Evolutionary conservation across 2,888 invertebrate species (phyloP).

Genomic region (Phorcus lineatus): DNA sequence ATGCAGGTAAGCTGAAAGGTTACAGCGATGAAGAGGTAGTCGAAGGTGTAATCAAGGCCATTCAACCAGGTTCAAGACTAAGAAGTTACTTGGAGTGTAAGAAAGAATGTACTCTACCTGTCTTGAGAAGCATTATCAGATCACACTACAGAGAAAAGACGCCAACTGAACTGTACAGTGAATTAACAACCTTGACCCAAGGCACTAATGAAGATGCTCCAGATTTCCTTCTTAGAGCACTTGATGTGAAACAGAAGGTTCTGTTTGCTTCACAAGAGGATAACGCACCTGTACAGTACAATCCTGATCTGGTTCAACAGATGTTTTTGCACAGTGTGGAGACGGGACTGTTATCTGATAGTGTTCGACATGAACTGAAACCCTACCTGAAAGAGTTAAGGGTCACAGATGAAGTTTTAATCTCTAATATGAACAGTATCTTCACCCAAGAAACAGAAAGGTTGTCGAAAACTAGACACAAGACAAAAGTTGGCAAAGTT

Average conservation of each 20-base stretch:
- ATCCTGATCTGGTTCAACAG: too few species aligned
- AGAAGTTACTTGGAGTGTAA: not conserved
- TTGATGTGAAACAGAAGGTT: slow-evolving; percentile 35
- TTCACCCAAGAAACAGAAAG: too few species aligned
- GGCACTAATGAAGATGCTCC: slow-evolving; percentile 15
- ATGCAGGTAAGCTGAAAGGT: not conserved
- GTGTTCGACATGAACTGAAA: too few species aligned
- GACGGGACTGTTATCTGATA: too few species aligned
- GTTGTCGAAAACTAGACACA: too few species aligned
- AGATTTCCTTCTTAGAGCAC: slow-evolving; percentile 10
- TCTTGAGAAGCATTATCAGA: not conserved
- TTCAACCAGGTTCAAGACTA: not conserved
- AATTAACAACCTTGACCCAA: not conserved
- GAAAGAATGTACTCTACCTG: not conserved
- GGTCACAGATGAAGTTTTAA: too few species aligned
- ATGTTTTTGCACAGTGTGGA: too few species aligned
- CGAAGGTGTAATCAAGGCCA: not conserved
- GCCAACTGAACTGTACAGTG: slow-evolving; percentile 27
- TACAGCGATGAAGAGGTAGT: not conserved
- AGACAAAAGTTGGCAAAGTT: too few species aligned
- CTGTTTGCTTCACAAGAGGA: slow-evolving; percentile 1
- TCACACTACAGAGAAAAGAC: slow-evolving; percentile 33
- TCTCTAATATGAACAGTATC: too few species aligned
- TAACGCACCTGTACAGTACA: too few species aligned
- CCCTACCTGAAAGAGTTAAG: too few species aligned